A percentile compares a stretch with the other conserved stretches of the same genome.
Evolutionary conservation across 2,888 invertebrate genomes (phyloP).

Genomic region (Pammene aurita): DNA sequence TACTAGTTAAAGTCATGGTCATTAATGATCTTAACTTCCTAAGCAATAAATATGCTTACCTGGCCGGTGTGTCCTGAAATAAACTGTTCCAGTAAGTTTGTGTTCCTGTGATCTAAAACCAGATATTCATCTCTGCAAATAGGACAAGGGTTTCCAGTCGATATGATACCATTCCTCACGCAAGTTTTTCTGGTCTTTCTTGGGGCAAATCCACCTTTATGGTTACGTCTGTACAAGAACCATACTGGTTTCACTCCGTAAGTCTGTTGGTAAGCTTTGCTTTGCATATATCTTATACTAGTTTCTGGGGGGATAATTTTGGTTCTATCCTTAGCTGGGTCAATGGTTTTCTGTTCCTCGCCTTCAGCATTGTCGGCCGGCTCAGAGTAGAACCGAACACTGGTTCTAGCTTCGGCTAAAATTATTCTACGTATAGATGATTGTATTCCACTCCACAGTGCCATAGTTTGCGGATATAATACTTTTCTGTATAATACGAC

Average conservation of each 20-base stretch:
- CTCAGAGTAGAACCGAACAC: conserved; percentile 64
- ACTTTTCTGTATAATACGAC: no score
- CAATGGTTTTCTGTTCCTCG: conserved; percentile 60
- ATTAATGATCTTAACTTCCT: no score
- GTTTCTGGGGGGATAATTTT: conserved; percentile 89
- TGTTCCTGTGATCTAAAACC: conserved; percentile 91
- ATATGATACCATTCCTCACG: conserved; percentile 88
- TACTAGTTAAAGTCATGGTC: no score
- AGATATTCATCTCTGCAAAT: conserved; percentile 97
- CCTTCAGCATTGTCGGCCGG: conserved; percentile 55
- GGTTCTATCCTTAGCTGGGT: conserved; percentile 86
- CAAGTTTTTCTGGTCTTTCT: conserved; percentile 93
- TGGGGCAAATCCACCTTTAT: conserved; percentile 90
- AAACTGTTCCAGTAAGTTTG: conserved; percentile 93
- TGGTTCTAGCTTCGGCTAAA: conserved; percentile 55
- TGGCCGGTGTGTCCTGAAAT: conserved; percentile 92
- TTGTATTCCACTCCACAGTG: conserved; percentile 59
- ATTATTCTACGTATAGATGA: conserved; percentile 59
- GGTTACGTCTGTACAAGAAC: conserved; percentile 93
- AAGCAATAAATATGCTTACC: conserved; percentile 56
- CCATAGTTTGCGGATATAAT: conserved; percentile 54
- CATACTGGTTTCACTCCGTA: conserved; percentile 93
- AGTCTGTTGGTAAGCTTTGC: conserved; percentile 91
- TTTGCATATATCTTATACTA: conserved; percentile 91
- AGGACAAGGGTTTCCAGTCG: conserved; percentile 96